Evolutionary conservation across 2,888 invertebrate genomes (phyloP).

Genomic region (Strigamia crassipes): DNA sequence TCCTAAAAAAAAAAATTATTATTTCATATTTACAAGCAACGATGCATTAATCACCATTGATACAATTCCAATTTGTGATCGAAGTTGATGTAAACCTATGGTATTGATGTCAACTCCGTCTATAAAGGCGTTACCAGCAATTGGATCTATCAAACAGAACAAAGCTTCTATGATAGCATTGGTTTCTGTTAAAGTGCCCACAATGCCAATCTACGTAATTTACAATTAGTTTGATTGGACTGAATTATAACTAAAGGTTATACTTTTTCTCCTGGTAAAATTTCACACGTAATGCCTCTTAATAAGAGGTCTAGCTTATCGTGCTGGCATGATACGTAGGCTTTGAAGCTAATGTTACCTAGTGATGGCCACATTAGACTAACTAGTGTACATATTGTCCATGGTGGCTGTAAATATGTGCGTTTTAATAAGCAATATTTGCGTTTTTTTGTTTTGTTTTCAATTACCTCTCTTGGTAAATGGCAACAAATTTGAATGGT

Average conservation of each 20-base stretch:
- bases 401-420: not conserved
- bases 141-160: slow-evolving; percentile 54
- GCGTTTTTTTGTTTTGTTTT: not conserved
- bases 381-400: not conserved
- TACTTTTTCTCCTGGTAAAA: slow-evolving; percentile 33
- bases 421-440: not conserved
- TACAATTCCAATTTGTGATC: slow-evolving; percentile 50
- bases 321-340: slow-evolving; percentile 8
- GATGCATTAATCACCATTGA: not conserved
- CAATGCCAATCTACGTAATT: not conserved
- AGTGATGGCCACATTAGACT: slow-evolving; percentile 25
- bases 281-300: slow-evolving; percentile 13
- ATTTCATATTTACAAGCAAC: not conserved
- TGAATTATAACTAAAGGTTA: not conserved
- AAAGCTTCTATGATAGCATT: slow-evolving; percentile 50
- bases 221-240: not conserved
- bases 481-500: slow-evolving; percentile 4
- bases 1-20: not conserved
- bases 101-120: slow-evolving; percentile 54
- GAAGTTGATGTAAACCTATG: slow-evolving; percentile 53
- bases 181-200: not conserved
- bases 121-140: slow-evolving; percentile 54
- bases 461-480: slow-evolving; percentile 21
- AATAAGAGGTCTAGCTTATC: slow-evolving; percentile 13
- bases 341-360: not conserved